Percentiles rank a stretch among this genome's conserved stretches.
These are phyloP conservation scores for Phrynocephalus vlangalii DNA, from an alignment of 2,797 vertebrate species.

Conservation along the genomic window DNA sequence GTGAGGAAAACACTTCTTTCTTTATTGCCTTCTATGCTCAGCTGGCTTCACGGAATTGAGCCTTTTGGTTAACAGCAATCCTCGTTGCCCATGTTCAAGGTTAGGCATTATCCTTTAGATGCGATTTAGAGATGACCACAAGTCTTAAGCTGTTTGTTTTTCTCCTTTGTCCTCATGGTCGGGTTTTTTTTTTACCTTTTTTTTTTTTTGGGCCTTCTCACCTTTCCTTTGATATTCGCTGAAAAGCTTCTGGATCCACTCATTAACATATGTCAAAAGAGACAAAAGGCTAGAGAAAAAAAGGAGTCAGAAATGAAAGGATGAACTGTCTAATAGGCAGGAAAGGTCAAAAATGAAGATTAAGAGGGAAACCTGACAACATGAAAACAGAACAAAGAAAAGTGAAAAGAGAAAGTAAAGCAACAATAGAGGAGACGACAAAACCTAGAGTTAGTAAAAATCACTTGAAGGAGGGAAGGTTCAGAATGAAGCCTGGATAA, in stretches of 20 bases:
- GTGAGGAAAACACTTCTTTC: background rate
- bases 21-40: background rate
- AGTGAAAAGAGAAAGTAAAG: background rate
- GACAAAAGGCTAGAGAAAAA: conserved; percentile 1
- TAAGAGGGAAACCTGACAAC: background rate
- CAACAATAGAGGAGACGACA: background rate
- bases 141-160: conserved; percentile 7
- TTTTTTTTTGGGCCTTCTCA: conserved; percentile 22
- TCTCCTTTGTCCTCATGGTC: background rate
- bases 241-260: background rate
- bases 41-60: background rate
- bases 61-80: background rate
- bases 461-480: background rate
- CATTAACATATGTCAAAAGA: conserved; percentile 13
- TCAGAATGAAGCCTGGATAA: background rate
- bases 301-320: background rate
- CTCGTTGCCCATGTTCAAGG: background rate
- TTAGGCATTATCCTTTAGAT: background rate
- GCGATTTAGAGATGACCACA: background rate
- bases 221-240: conserved; percentile 5
- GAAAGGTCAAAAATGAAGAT: background rate
- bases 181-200: background rate
- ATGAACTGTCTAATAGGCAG: conserved; percentile 8
- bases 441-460: background rate
- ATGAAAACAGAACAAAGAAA: background rate